These are phyloP conservation scores for Magallana ariakensis DNA, from an alignment of 1,140 invertebrate species.

Conservation along the genomic window DNA sequence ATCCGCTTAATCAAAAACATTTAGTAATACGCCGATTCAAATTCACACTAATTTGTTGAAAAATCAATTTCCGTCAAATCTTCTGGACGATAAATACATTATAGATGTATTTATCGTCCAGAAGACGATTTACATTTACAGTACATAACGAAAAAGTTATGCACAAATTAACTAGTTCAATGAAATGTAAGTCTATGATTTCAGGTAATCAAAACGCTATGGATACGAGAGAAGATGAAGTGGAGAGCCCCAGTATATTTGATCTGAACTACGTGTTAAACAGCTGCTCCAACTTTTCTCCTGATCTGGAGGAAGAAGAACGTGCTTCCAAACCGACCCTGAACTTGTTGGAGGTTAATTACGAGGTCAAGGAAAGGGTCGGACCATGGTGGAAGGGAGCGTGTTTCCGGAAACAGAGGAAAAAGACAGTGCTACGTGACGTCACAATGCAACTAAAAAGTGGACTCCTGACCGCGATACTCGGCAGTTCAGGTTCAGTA, in stretches of 20 bases:
- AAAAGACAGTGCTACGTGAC: constrained; percentile 62
- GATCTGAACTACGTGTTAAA: constrained; percentile 49
- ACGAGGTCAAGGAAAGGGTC: constrained; percentile 61
- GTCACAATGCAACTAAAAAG: constrained; percentile 60
- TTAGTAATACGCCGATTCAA: too few relatives aligned
- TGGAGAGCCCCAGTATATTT: constrained; percentile 45
- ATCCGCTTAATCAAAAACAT: too few relatives aligned
- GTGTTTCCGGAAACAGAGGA: constrained; percentile 58
- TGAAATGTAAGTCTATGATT: neutral
- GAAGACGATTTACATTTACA: too few relatives aligned
- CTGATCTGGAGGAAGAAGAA: constrained; percentile 61
- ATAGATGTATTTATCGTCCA: too few relatives aligned
- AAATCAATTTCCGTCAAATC: too few relatives aligned
- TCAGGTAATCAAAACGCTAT: neutral
- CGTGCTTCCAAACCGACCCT: constrained; percentile 51
- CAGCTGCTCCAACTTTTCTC: constrained; percentile 39
- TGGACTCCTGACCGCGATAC: constrained; percentile 66
- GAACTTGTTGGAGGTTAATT: constrained; percentile 63
- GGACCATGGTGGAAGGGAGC: constrained; percentile 69
- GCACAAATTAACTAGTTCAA: neutral
- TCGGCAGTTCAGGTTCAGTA: constrained; percentile 63
- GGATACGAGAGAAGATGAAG: neutral
- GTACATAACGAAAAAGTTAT: too few relatives aligned
- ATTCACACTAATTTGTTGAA: too few relatives aligned
- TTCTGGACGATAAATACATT: too few relatives aligned